phyloP scores from a whole-genome alignment of 2,797 vertebrate genomes.

The Oryzias sinensis region DNA sequence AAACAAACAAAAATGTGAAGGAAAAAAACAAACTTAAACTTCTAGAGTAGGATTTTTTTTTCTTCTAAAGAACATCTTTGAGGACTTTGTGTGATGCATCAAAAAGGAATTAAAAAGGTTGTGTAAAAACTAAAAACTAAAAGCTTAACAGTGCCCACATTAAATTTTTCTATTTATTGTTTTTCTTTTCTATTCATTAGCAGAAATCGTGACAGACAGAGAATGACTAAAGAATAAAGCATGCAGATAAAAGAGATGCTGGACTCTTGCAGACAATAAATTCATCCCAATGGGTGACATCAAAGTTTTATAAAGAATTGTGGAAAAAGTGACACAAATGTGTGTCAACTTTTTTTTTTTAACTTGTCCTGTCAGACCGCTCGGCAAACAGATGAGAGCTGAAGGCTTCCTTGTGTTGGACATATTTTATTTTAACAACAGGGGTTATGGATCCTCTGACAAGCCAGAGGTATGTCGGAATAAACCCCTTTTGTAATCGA shows the following conservation, averaged over 20 bases:
- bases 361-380: too few species aligned
- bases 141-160: constrained; percentile 7
- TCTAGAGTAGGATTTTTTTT: too few species aligned
- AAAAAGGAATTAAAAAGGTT: too few species aligned
- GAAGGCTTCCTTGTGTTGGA: too few species aligned
- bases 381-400: too few species aligned
- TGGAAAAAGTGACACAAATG: constrained; percentile 36
- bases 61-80: too few species aligned
- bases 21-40: neutral
- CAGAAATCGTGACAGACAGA: constrained; percentile 37
- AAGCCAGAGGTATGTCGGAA: too few species aligned
- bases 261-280: constrained; percentile 38
- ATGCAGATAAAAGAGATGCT: constrained; percentile 59
- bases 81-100: too few species aligned
- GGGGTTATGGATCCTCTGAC: too few species aligned
- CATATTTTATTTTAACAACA: too few species aligned
- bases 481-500: too few species aligned
- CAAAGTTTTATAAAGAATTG: constrained; percentile 44
- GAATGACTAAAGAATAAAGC: constrained; percentile 57
- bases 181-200: constrained; percentile 35
- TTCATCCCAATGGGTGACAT: constrained; percentile 39
- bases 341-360: constrained; percentile 4
- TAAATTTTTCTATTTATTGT: constrained; percentile 32
- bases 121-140: too few species aligned
- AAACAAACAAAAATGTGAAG: neutral